Evolutionary conservation across 2,797 vertebrate genomes (phyloP), one percentile per base, ranked within the genome.

Genomic region (Crossoptilon crossoptilon): DNA sequence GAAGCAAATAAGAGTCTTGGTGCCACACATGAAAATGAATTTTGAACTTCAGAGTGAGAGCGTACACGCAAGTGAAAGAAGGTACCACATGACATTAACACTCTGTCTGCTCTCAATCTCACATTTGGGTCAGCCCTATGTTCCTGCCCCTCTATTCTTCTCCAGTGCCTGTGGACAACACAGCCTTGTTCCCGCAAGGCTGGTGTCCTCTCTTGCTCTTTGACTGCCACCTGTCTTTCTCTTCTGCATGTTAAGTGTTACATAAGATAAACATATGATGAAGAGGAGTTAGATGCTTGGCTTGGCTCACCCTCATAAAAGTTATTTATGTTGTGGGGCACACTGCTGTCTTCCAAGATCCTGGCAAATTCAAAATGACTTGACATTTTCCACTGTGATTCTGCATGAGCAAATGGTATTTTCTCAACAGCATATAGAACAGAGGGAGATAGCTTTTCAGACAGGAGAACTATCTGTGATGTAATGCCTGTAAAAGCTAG

Each of bases 211-310:
- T 92, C 33, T 67, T 80, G 69, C 70, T 96, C 88, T 91, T 94
- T 75, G 90, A 82, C 77, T 94, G 79, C 90, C 93, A 91, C 92
- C 69, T 83, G 69, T 55, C 75, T 91, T 69, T 62, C 43, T 41
- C 63, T 91, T 51, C 75, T 92, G 49, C 49, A 90, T 87, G 95
- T 92, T 74, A 92, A 88, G 39, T 51, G 44, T 96, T 96, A 91
- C 33, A 91, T 94, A 95, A 96, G 24, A 69, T 74, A 88, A 71
- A 17, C 94, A 96, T 94, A 95, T 0, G 64, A 96, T 94, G 95
- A 97, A 95, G 93, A 95, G 93, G 95, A 94, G 93, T 93, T 78
- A 92, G 90, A 94, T 60, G 88, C 31, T 85, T 92, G 59, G 70
- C 84, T 96, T 95, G 64, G 71, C 88, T 97, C 92, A 91, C 80